Percentiles rank a stretch among this genome's conserved stretches.
Evolutionary conservation across 2,888 invertebrate genomes (phyloP).

Genomic region (Stenoptilia bipunctidactyla): DNA sequence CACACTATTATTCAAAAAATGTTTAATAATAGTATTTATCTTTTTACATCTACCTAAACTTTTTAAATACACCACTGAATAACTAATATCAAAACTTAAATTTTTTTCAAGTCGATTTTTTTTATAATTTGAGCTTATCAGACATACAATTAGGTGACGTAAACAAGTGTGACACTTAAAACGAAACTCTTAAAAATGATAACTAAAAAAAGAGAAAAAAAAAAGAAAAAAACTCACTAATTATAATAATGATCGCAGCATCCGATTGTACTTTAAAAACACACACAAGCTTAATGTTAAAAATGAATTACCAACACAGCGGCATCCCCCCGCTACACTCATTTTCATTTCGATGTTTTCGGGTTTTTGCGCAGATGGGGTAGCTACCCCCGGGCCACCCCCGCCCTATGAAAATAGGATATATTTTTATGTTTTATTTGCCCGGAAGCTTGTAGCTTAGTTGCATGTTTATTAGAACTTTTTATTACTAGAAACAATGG

Average conservation of each 20-base stretch:
- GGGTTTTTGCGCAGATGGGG: slow-evolving; percentile 70
- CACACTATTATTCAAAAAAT: too few relatives aligned
- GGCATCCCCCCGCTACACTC: slow-evolving; percentile 60
- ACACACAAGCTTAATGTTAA: slow-evolving; percentile 68
- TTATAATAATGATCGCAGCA: slow-evolving; percentile 4
- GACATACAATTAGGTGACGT: too few relatives aligned
- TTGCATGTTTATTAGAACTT: slow-evolving; percentile 71
- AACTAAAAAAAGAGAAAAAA: too few relatives aligned
- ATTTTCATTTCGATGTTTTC: slow-evolving; percentile 73
- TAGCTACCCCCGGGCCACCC: slow-evolving; percentile 31
- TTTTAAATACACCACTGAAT: too few relatives aligned
- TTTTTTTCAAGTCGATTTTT: too few relatives aligned
- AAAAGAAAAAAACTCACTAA: neutral
- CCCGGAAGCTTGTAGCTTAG: slow-evolving; percentile 69
- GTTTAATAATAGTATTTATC: too few relatives aligned
- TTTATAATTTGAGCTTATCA: too few relatives aligned
- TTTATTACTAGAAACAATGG: slow-evolving; percentile 68
- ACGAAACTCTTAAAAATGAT: too few relatives aligned
- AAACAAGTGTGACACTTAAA: too few relatives aligned
- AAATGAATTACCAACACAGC: slow-evolving; percentile 71
- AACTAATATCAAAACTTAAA: too few relatives aligned
- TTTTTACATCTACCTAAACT: too few relatives aligned
- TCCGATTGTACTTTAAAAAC: slow-evolving; percentile 66
- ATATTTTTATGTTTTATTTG: slow-evolving; percentile 72
- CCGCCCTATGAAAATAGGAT: slow-evolving; percentile 71